Base-by-base conservation (phyloP, 1,140 invertebrate genomes). In the Drosophila orena region DNA sequence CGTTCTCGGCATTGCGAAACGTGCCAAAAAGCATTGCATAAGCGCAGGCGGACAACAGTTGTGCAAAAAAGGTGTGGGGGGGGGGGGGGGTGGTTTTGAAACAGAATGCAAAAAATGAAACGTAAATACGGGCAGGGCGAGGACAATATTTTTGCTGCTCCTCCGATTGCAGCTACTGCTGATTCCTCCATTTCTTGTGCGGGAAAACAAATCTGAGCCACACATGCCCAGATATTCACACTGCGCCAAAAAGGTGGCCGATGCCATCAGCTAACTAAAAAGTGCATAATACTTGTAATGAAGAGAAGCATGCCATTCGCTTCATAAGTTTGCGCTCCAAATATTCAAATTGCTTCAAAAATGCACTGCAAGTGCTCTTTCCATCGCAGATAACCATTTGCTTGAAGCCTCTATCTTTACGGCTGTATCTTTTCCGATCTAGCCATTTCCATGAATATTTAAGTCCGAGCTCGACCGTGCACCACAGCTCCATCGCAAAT, bases 11-110 rank as follows among this genome's bases (percentile, higher is more conserved):
- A 86, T 89, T 79, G 76, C 76, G 60, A 55, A 71, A 84, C 84
- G 79, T 86, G 83, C 83, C 83, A 86, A 77, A 88, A 77, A 62
- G 59, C 68, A 80, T 88, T 88, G 84, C 84, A 88, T 89, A 88
- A 88, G 72, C 85, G 58, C 79, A 77, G 84, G 84, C 79, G 84
- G 76, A 77, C 76, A 65, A 88, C 72, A 77, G 62, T 83, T 52
- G 69, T 68, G 81, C 71, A 81, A 68, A 52, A 72, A 72, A 56
- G 30, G 64, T n/a, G n/a, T n/a, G n/a, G n/a, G n/a, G n/a, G n/a
- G n/a, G n/a, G n/a, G n/a, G n/a, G n/a, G n/a, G n/a, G n/a, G n/a
- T n/a, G n/a, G n/a, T n/a, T n/a, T n/a, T n/a, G n/a, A n/a, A n/a
- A n/a, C n/a, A n/a, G n/a, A n/a, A n/a, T n/a, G n/a, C 77, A 75